Evolutionary conservation across 2,888 invertebrate genomes (phyloP), one percentile per base, ranked within the genome.

Genomic region (Cerceris ruficornis): DNA sequence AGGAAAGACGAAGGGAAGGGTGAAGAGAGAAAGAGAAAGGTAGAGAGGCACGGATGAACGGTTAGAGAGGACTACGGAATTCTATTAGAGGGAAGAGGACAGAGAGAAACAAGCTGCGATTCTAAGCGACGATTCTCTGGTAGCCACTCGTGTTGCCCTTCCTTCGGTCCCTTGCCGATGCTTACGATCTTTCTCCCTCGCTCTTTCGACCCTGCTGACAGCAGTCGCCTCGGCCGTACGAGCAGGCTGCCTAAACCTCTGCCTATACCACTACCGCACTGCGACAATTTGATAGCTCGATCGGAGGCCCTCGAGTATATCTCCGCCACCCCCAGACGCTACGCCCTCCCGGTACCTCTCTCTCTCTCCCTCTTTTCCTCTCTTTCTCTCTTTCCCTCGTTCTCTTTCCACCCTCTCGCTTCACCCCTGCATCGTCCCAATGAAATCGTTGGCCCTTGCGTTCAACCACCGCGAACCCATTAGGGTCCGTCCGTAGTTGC

Each of bases 261-360:
- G 81, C 85, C 88, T 89, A 90, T 83, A 87, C 82, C 80, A 77
- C 85, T 89, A 91, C 91, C 90, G 91, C 91, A 91, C 88, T 91
- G 91, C 91, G 91, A 91, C 91, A 91, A 89, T 91, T 89, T 90
- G 89, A 91, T 89, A 83, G 87, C 86, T 89, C 87, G 87, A 87
- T 85, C 83, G 80, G 75, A 75, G 82, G 75, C 81, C 80, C 81
- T 81, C 82, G 70, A 73, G 76, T 71, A 75, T 80, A 82, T 82
- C 81, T 83, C 70, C 70, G 60, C 72, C 75, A 39, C 49, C 69
- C 55, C 60, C 57, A 41, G 28, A 50, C 15, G 58, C n/a, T 9
- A n/a, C 52, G 52, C 58, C 15, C 61, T 61, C 52, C 72, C 60
- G 43, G 60, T 39, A 13, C 7, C 57, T 69, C 65, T 55, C 15